Conservation (phyloP, 1,140 invertebrate genomes). For the Calliopsis andreniformis region DNA sequence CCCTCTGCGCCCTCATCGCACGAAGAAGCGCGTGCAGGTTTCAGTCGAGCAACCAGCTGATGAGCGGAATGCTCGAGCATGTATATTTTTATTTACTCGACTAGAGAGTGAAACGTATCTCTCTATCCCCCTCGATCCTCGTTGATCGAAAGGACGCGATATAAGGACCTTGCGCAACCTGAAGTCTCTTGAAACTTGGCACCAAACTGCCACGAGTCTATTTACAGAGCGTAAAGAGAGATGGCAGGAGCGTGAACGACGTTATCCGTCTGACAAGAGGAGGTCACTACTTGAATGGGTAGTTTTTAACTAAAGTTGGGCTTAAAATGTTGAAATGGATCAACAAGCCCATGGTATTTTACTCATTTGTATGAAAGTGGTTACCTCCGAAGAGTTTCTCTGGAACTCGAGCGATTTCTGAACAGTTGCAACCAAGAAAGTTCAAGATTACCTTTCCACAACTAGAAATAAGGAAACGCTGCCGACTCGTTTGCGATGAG, state of each 20-base stretch:
- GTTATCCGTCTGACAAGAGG: not conserved
- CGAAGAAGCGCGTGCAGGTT: not conserved
- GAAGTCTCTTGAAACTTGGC: conserved; percentile 4
- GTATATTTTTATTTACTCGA: conserved; percentile 12
- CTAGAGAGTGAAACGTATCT: not conserved
- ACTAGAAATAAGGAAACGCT: too few species aligned
- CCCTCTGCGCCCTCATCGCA: not conserved
- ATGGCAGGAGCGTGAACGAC: not conserved
- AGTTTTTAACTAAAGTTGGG: too few species aligned
- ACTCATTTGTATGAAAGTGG: too few species aligned
- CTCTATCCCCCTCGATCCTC: not conserved
- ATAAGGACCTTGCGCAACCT: not conserved
- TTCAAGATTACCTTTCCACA: too few species aligned
- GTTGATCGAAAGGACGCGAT: not conserved
- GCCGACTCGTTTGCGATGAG: not conserved
- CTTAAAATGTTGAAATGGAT: too few species aligned
- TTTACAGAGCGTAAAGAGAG: not conserved
- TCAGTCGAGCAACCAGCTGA: not conserved
- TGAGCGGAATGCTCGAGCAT: not conserved
- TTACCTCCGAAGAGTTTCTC: too few species aligned
- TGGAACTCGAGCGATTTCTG: too few species aligned
- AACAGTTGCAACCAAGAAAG: too few species aligned
- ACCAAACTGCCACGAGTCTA: not conserved
- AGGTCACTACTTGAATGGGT: too few species aligned
- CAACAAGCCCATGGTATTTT: too few species aligned